Evolutionary conservation across 2,113 vertebrate genomes (phyloP).

Genomic region (Anguilla japonica): DNA sequence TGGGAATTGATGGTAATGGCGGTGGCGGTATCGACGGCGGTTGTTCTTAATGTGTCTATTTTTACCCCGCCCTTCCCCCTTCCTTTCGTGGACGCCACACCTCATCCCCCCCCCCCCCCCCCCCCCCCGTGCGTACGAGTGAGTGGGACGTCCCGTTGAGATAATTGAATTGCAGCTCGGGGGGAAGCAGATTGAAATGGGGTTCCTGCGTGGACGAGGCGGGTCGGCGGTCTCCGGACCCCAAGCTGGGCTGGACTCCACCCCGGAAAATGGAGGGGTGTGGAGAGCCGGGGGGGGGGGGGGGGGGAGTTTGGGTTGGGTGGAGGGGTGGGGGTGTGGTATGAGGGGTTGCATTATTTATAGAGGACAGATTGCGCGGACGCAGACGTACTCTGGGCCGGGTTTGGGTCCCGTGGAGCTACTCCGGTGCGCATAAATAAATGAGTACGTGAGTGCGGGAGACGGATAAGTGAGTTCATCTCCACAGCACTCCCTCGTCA

Average conservation of each 20-base stretch:
- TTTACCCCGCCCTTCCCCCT: constrained; percentile 31
- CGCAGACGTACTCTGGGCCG: constrained; percentile 44
- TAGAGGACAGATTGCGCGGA: constrained; percentile 76
- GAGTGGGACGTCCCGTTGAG: constrained; percentile 58
- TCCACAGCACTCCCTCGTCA: not conserved
- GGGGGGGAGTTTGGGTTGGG: too few species aligned
- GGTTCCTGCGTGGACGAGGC: constrained; percentile 62
- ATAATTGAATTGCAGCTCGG: constrained; percentile 74
- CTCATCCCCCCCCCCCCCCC: constrained; percentile 14
- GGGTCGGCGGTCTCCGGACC: constrained; percentile 58
- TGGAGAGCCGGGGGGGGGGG: constrained; percentile 24
- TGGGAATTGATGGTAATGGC: not conserved
- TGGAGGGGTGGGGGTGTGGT: too few species aligned
- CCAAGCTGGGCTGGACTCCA: constrained; percentile 67
- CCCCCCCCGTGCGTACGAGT: constrained; percentile 51
- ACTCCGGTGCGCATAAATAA: constrained; percentile 42
- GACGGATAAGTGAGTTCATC: not conserved
- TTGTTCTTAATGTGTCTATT: constrained; percentile 46
- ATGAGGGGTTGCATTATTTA: constrained; percentile 82
- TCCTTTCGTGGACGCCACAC: constrained; percentile 29
- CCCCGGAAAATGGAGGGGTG: constrained; percentile 55
- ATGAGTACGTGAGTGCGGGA: constrained; percentile 20
- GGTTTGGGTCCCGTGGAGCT: constrained; percentile 62
- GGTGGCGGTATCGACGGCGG: not conserved
- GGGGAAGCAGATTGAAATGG: constrained; percentile 77